phyloP scores from a whole-genome alignment of 2,797 vertebrate genomes.

The Hippoglossus hippoglossus region DNA sequence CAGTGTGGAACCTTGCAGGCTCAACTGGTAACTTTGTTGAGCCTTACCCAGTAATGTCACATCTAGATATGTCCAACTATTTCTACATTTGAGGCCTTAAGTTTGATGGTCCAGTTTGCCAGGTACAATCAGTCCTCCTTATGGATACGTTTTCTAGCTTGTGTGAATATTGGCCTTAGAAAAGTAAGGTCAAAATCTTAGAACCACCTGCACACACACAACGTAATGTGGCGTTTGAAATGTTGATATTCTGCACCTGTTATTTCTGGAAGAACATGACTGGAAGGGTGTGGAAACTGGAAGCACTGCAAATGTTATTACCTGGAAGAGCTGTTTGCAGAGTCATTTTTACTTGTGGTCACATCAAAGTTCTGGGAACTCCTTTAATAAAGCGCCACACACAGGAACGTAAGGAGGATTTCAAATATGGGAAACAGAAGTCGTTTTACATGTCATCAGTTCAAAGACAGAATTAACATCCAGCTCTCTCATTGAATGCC shows the following conservation, averaged over 20 bases:
- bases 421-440: background rate
- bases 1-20: no score
- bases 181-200: no score
- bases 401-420: conserved; percentile 4
- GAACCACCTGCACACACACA: conserved; percentile 12
- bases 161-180: no score
- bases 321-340: background rate
- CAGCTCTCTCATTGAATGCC: background rate
- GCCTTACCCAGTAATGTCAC: no score
- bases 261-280: conserved; percentile 5
- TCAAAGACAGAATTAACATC: conserved; percentile 11
- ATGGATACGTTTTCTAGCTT: no score
- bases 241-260: background rate
- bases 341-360: conserved; percentile 6
- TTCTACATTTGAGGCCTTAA: no score
- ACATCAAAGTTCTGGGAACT: conserved; percentile 13
- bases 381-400: conserved; percentile 15
- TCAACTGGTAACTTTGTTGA: no score
- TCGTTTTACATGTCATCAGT: background rate
- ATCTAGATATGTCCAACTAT: no score
- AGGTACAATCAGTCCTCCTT: no score
- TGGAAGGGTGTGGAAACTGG: conserved; percentile 7
- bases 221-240: background rate
- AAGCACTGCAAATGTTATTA: background rate
- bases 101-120: no score